Evolutionary conservation across 2,113 vertebrate genomes (phyloP).

Genomic region (Smithornis capensis): DNA sequence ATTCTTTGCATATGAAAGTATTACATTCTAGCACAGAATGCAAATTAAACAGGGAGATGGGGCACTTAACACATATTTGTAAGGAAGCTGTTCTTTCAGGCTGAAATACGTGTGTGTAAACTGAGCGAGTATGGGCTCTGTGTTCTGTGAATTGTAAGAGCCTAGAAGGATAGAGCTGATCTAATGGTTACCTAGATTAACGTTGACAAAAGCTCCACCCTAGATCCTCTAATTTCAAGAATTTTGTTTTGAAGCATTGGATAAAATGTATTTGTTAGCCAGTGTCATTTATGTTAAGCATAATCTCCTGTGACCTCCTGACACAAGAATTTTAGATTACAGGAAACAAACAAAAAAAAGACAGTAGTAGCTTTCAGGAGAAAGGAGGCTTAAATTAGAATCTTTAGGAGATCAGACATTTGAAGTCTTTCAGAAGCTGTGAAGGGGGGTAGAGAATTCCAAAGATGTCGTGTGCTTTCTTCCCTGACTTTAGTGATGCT

Average conservation of each 20-base stretch:
- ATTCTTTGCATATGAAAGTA: not conserved
- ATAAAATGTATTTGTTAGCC: constrained; percentile 10
- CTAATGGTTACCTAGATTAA: not conserved
- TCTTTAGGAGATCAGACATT: not conserved
- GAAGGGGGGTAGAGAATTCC: not conserved
- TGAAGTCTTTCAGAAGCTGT: not conserved
- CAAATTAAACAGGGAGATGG: not conserved
- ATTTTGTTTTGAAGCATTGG: constrained; percentile 10
- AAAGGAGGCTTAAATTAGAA: not conserved
- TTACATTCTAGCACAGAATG: constrained; percentile 13
- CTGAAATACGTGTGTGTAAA: rapidly evolving
- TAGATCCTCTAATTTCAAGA: constrained; percentile 18
- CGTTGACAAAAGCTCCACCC: not conserved
- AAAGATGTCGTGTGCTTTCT: not conserved
- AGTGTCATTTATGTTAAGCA: not conserved
- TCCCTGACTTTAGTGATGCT: not conserved
- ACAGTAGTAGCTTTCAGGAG: not conserved
- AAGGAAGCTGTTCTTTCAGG: not conserved
- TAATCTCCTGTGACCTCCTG: not conserved
- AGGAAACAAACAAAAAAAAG: too few relatives aligned
- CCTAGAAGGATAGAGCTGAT: not conserved
- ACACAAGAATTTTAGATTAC: not conserved
- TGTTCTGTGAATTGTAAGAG: not conserved
- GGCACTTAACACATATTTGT: not conserved
- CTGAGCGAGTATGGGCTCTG: not conserved